These are phyloP conservation scores for Nothoprocta pentlandii DNA, from an alignment of 2,113 vertebrate species.

Conservation along the genomic window DNA sequence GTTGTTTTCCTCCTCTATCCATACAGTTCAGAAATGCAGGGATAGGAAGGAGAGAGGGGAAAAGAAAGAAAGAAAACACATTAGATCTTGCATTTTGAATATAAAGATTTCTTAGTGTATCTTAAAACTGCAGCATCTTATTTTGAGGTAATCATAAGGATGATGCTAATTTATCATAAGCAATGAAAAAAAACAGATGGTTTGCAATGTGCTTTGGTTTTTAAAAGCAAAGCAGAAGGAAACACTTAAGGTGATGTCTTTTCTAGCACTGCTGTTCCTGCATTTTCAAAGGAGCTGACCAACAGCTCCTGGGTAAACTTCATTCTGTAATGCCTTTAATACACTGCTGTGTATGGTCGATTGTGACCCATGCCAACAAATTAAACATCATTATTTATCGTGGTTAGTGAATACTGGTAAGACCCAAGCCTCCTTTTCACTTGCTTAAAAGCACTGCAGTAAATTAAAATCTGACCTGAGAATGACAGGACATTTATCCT, in stretches of 20 bases:
- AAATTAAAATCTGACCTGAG: not conserved
- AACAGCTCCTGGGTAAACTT: not conserved
- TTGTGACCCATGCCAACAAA: not conserved
- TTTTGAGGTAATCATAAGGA: not conserved
- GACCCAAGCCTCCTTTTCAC: not conserved
- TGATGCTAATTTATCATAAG: not conserved
- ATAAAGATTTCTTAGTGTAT: not conserved
- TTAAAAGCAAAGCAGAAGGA: not conserved
- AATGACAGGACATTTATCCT: not conserved
- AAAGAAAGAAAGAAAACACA: not conserved
- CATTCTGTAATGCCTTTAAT: not conserved
- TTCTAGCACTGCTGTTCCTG: not conserved
- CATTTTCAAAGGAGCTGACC: not conserved
- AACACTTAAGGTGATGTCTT: rapidly evolving
- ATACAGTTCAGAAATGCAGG: not conserved
- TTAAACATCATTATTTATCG: not conserved
- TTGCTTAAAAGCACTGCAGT: not conserved
- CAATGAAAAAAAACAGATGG: not conserved
- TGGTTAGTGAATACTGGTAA: not conserved
- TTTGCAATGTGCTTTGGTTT: not conserved
- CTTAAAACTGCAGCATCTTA: not conserved
- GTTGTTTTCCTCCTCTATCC: slow-evolving; percentile 84
- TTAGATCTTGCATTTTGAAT: not conserved
- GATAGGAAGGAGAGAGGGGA: not conserved
- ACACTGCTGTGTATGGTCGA: not conserved